Base-by-base conservation (phyloP, 2,888 invertebrate genomes). In the Nomada lathburiana region DNA sequence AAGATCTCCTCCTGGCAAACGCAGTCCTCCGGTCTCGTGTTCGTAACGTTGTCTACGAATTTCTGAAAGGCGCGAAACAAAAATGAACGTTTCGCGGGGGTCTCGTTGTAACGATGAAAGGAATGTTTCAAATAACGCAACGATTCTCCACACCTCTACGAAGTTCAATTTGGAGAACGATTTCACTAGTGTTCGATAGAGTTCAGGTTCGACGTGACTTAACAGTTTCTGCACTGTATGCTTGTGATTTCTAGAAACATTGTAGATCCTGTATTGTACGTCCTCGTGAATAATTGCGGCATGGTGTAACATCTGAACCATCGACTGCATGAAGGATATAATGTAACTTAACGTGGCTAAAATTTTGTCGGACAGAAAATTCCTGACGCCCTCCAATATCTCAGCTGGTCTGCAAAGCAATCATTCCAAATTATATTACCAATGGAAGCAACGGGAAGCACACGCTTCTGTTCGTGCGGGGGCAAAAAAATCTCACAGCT, bases 201-300 rank as follows among this genome's bases (percentile, higher is more conserved):
- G 79, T n/a, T 83, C 80, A 1, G 93, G 91, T 36, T 91, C 85
- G 4, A 92, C 69, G 42, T 84, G 86, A 18, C 74, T 86, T 7
- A 93, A 26, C 42, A 93, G 84, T 29, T 85, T 86, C 50, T 90
- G 74, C 10, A 93, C 89, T 3, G 90, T 68, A 7, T 78, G 78
- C 5, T 87, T 76, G 73, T 93, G 92, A 42, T 86, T 89, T 16
- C 77, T 65, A 1, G 89, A 85, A 20, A 92, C 80, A 68, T 89
- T 84, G 64, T 89, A 89, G n/a, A 93, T 83, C 68, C 88, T 89
- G 7, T 79, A 68, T 4, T 80, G 29, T 2, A 86, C 89, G 29
- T 92, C 90, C 36, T 89, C 88, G 77, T 93, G 90, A 77, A 92
- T 86, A 13, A 91, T 82, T 4, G 90, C 90, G 1, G 90, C 83